Percentiles rank a stretch among this genome's conserved stretches.
Conservation (phyloP, 2,113 vertebrate species). For the Platysternon megacephalum region DNA sequence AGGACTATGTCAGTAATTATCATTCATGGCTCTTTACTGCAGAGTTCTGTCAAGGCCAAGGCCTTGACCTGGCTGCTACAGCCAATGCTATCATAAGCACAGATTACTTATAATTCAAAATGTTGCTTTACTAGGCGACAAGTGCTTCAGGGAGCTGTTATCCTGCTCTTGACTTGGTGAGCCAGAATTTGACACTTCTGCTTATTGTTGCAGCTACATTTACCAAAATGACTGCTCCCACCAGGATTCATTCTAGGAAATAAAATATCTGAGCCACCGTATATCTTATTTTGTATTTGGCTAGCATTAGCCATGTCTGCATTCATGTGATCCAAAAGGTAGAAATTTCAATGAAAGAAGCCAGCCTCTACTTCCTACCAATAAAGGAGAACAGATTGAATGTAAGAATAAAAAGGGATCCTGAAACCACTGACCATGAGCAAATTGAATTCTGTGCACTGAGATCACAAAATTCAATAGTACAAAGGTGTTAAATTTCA, state of each 20-base stretch:
- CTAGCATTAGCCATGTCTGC: not conserved
- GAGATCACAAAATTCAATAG: not conserved
- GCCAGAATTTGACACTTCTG: not conserved
- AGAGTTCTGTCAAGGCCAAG: not conserved
- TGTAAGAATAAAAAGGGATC: not conserved
- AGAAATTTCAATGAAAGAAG: not conserved
- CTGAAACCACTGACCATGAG: not conserved
- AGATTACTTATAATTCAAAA: not conserved
- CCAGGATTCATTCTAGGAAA: not conserved
- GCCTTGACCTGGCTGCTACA: slow-evolving; percentile 1
- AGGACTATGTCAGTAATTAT: slow-evolving; percentile 9
- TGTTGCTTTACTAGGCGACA: not conserved
- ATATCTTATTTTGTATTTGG: not conserved
- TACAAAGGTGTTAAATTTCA: not conserved
- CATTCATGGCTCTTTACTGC: not conserved
- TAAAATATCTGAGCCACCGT: not conserved
- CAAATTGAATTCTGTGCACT: slow-evolving; percentile 11
- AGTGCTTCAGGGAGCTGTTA: not conserved
- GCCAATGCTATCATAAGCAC: not conserved
- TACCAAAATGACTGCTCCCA: not conserved
- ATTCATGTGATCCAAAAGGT: not conserved
- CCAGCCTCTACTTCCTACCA: not conserved
- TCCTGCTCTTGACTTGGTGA: not conserved
- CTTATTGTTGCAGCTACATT: not conserved
- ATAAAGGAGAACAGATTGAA: not conserved